Percentiles rank a stretch among this genome's conserved stretches.
Conservation (phyloP, 1,140 invertebrate species). For the Papilio polyxenes region DNA sequence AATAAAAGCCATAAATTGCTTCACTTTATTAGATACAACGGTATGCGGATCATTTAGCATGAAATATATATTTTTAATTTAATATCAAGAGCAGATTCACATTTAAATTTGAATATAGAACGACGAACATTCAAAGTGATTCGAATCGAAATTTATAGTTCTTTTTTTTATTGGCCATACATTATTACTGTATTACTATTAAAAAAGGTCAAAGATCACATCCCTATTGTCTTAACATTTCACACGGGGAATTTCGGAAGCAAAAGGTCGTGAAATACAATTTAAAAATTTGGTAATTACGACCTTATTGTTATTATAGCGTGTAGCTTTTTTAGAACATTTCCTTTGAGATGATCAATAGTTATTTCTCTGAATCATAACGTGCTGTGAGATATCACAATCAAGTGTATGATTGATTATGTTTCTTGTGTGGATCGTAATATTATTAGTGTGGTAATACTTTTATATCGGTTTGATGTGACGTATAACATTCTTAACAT, state of each 20-base stretch:
- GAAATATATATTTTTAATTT: conserved; percentile 35
- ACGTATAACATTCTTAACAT: not conserved
- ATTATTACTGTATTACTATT: conserved; percentile 12
- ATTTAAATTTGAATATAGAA: conserved; percentile 36
- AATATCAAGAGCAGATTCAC: not conserved
- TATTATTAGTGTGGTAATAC: conserved; percentile 38
- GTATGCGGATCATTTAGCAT: conserved; percentile 1
- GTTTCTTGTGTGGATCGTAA: conserved; percentile 9
- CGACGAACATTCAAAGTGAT: conserved; percentile 6
- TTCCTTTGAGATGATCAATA: not conserved
- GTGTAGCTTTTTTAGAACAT: not conserved
- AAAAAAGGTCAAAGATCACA: conserved; percentile 36
- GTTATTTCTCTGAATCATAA: conserved; percentile 34
- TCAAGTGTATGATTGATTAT: conserved; percentile 43
- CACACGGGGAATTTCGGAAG: conserved; percentile 24
- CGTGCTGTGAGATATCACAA: conserved; percentile 42
- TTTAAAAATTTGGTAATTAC: conserved; percentile 22
- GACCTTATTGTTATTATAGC: conserved; percentile 20
- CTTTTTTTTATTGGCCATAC: conserved; percentile 2
- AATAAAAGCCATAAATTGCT: conserved; percentile 13
- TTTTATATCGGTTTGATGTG: not conserved
- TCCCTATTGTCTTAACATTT: conserved; percentile 43
- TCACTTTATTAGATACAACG: not conserved
- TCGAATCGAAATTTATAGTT: conserved; percentile 25
- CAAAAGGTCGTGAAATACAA: conserved; percentile 23